phyloP scores from a whole-genome alignment of 2,888 invertebrate genomes.

The Melangyna quadrimaculata region DNA sequence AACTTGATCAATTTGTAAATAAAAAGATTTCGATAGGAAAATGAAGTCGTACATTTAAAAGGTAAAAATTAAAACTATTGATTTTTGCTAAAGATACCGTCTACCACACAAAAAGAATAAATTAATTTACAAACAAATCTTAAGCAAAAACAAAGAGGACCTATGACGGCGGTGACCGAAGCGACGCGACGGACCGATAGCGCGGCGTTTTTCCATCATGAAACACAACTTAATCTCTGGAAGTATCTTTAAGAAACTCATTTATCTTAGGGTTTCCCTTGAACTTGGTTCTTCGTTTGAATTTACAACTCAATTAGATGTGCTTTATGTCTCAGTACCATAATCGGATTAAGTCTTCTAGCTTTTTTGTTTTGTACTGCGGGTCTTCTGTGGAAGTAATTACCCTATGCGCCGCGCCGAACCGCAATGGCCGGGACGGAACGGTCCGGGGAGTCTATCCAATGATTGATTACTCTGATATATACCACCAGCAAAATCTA shows the following conservation, averaged over 20 bases:
- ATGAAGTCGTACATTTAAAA: constrained; percentile 6
- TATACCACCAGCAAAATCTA: constrained; percentile 5
- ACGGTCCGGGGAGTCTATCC: not conserved
- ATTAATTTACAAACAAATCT: not conserved
- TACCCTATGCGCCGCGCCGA: constrained; percentile 4
- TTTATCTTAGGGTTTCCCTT: constrained; percentile 2
- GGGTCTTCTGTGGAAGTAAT: constrained; percentile 26
- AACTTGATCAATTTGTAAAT: not conserved
- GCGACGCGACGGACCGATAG: too few species aligned
- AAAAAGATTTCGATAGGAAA: not conserved
- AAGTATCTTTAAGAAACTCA: not conserved
- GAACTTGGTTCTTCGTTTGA: constrained; percentile 16
- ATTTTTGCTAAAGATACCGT: constrained; percentile 14
- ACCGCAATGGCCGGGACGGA: not conserved
- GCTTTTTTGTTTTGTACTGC: constrained; percentile 2
- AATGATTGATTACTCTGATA: constrained; percentile 56
- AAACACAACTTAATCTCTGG: not conserved
- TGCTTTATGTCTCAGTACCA: constrained; percentile 34
- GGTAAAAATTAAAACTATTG: constrained; percentile 26
- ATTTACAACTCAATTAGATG: constrained; percentile 44
- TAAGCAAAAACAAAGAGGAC: not conserved
- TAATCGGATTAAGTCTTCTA: constrained; percentile 48
- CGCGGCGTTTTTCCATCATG: not conserved
- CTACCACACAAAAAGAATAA: not conserved
- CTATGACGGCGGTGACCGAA: too few species aligned